Evolutionary conservation across 35 echinoderm and acorn worm genomes (phyloP), one percentile per base, ranked within the genome.

Genomic region (Apostichopus japonicus): DNA sequence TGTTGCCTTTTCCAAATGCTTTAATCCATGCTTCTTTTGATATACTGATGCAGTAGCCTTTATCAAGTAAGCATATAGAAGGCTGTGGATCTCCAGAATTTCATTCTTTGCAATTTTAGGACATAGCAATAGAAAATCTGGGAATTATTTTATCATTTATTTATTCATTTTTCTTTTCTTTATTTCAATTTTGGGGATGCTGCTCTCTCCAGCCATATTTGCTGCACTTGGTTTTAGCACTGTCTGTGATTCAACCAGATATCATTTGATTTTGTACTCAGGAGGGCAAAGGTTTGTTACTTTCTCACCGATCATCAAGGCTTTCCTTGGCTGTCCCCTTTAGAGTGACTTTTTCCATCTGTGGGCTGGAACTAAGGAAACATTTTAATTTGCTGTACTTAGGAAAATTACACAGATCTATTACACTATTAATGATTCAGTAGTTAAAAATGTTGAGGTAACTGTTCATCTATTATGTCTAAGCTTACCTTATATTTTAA

Each of bases 281-380:
- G 63, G 63, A 67, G 63, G 63, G 63, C 11, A 11, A 67, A 67
- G 19, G 63, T 11, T 67, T 67, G 11, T 15, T 10, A 83, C n/a
- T 83, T 54, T 55, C 79, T 83, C 79, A 83, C 79, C 79, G 79
- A 15, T 83, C 79, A 83, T 83, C 54, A 7, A 83, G 54, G 79
- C 25, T 53, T 52, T 83, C 33, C 79, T 83, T 83, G 10, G 79
- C 14, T 83, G 79, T 83, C 33, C 79, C 79, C 21, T 83, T 83
- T 5, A 83, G 24, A 19, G 54, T 19, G 54, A 83, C 33, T 83
- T 83, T 83, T 44, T 83, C 63, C 63, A 67, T 67, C 63, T 67
- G 63, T 67, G 63, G 63, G 19, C 11, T 67, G 63, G 19, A 67
- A 67, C 11, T 67, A 15, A 67, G 19, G 63, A 19, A 67, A 67